Percentiles rank a stretch among this genome's conserved stretches.
Evolutionary conservation across 23 tunicate species (phyloP).

Genomic region (Ascidia mentula): DNA sequence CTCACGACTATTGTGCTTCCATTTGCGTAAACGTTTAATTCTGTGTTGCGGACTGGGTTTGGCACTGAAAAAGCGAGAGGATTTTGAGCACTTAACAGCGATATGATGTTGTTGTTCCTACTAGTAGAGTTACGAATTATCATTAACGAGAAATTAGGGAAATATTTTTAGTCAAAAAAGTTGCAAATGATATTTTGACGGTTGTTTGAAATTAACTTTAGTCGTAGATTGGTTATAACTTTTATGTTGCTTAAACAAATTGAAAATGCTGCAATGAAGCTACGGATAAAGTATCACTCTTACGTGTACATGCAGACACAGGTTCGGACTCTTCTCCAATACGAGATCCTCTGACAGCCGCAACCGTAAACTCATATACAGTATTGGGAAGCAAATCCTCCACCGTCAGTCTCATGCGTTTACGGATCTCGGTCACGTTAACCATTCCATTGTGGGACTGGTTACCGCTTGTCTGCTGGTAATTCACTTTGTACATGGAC

Average conservation of each 20-base stretch:
- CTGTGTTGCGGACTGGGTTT: background rate
- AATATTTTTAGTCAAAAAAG: no score
- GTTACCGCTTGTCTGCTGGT: background rate
- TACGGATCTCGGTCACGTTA: background rate
- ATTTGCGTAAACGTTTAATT: background rate
- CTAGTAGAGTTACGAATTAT: no score
- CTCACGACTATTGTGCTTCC: background rate
- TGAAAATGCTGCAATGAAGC: no score
- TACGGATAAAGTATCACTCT: no score
- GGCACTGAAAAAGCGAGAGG: background rate
- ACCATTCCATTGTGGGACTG: background rate
- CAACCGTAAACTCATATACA: background rate
- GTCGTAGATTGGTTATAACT: no score
- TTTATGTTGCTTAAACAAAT: no score
- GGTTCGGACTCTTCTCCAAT: background rate
- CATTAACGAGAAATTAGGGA: no score
- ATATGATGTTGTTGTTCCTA: no score
- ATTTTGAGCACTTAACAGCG: no score
- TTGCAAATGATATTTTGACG: no score
- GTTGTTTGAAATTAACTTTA: no score
- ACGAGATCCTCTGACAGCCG: background rate
- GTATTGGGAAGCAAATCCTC: background rate
- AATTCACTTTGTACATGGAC: background rate
- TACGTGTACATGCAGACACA: background rate
- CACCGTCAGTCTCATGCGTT: background rate